Evolutionary conservation across 1,140 invertebrate species (phyloP), one percentile per base, ranked within the genome.

Genomic region (Trachymyrmex septentrionalis): DNA sequence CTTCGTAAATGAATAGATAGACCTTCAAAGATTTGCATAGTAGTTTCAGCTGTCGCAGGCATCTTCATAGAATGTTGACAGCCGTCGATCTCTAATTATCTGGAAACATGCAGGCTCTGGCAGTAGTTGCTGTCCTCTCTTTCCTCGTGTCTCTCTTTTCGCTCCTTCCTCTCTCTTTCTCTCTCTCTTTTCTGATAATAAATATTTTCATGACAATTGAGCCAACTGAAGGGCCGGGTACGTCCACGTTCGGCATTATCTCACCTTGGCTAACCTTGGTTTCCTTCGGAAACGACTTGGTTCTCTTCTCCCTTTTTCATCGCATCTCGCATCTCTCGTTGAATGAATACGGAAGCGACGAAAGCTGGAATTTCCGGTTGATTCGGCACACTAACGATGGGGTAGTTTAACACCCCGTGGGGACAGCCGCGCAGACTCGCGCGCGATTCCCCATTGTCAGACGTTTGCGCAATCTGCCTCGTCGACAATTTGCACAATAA

Each of bases 321-420:
- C 57, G 66, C 16, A 21, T 57, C 64, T 34, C 78, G 71, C 30
- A 30, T 50, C 50, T 72, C 61, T 73, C 38, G 55, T 3, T 30
- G 10, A 73, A 21, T 90, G 93, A 94, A 94, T 94, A 93, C 92
- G 94, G 95, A 95, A 92, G 94, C 92, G 59, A 91, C 86, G 93
- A 94, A 95, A 95, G 95, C 95, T 95, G 94, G 95, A 95, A 95
- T 95, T 95, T 95, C 95, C 95, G 95, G 95, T 95, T 95, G 95
- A 95, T 95, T 95, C 95, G 93, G 93, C 93, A 92, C 94, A 89
- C 94, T 95, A 95, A 95, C 93, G 95, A 95, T 94, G 94, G 93
- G 93, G 94, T 93, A 91, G 90, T 86, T 87, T 77, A 55, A 82
- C 90, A 89, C 91, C 93, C 88, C 91, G 77, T 93, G 81, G 93